Evolutionary conservation across 1,140 invertebrate species (phyloP), one percentile per base, ranked within the genome.

Genomic region (Drosophila tropicalis): DNA sequence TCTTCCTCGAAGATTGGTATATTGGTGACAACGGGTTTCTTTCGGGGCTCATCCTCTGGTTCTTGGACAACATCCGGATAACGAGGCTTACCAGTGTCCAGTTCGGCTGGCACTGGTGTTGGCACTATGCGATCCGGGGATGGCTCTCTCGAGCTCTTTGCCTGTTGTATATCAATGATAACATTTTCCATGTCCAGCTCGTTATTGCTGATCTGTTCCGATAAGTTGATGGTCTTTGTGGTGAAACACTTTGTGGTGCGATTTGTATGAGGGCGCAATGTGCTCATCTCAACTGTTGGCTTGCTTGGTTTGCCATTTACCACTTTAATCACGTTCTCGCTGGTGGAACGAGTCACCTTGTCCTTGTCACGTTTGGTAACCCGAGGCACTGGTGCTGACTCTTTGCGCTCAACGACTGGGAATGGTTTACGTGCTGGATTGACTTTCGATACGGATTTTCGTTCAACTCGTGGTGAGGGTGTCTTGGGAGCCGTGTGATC

Each of bases 1-100:
- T 87, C 84, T 61, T 92, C 91, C 58, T 92, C 89, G 17, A 91
- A 92, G 34, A 92, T 92, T 13, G 91, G 91, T 13, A 92, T 92
- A 39, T 92, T 91, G 17, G 79, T 91, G 7, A 93, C 85, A 5
- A 90, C 73, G 0, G 93, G 91, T 60, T 90, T 90, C 44, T 89
- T 91, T 9, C 91, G 80, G 2, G 91, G 90, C 62, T 94, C 94
- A 81, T 96, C 95, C 65, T 96, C 95, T 12, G 95, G 95, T 93
- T 96, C 95, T 83, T 93, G 94, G 2, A 96, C 94, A 73, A 94
- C 93, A 90, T 96, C 95, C 4, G 95, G 95, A 86, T 95, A 95
- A 69, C 95, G 93, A 10, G 94, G 95, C 61, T 93, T 94, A 36
- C 94, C 94, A n/a, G 92, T 90, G 71, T 95, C 94, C 57, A 94